phyloP scores from a whole-genome alignment of 2,797 vertebrate genomes.

The Gymnopithys bicolor region DNA sequence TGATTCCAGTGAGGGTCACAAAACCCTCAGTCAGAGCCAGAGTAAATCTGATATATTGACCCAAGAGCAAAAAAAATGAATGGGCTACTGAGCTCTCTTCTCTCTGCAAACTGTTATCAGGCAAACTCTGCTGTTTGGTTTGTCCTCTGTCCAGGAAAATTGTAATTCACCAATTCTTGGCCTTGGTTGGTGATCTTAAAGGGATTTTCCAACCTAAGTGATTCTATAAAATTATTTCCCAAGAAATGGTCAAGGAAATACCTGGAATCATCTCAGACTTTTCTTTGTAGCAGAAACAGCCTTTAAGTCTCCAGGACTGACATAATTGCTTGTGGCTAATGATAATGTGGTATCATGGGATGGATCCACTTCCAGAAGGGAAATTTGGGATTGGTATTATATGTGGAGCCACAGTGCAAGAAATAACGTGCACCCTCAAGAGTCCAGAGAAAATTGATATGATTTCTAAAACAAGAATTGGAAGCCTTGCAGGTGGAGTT shows the following conservation, averaged over 20 bases:
- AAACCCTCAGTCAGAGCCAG: neutral
- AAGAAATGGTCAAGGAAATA: neutral
- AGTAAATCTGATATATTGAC: neutral
- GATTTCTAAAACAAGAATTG: neutral
- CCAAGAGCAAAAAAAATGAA: neutral
- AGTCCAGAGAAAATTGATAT: neutral
- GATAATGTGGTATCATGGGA: neutral
- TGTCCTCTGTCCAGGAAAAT: neutral
- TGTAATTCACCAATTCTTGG: neutral
- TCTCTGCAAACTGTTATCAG: neutral
- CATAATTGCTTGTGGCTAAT: neutral
- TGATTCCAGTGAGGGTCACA: neutral
- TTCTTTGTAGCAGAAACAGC: neutral
- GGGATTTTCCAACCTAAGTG: neutral
- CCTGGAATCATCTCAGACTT: neutral
- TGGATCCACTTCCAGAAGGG: neutral
- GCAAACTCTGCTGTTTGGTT: neutral
- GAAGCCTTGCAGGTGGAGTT: neutral
- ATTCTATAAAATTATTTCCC: neutral
- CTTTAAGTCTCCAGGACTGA: neutral
- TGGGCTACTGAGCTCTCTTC: neutral
- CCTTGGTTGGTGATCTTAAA: neutral
- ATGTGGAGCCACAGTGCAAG: neutral
- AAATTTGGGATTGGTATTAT: neutral
- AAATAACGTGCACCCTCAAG: neutral